A percentile compares a stretch with the other conserved stretches of the same genome.
phyloP scores from a whole-genome alignment of 2,888 invertebrate species.

The Ochropleura plecta region DNA sequence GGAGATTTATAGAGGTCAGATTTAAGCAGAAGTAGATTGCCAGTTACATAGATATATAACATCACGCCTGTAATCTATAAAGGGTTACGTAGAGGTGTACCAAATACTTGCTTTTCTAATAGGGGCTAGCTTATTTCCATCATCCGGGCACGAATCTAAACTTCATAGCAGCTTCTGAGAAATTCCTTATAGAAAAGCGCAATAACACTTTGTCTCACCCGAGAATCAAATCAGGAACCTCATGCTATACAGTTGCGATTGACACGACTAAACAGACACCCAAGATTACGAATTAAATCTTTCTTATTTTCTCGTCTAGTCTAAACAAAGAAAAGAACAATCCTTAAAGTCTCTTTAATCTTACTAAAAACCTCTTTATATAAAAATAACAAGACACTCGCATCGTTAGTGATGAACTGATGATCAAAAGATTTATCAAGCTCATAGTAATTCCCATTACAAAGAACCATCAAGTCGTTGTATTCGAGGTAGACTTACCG shows the following conservation, averaged over 20 bases:
- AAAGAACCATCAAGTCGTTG: slow-evolving; percentile 11
- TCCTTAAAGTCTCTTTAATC: neutral
- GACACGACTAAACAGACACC: too few species aligned
- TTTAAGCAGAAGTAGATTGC: neutral
- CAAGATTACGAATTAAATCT: neutral
- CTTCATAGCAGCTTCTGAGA: too few species aligned
- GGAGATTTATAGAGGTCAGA: neutral
- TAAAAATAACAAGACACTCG: neutral
- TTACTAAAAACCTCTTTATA: neutral
- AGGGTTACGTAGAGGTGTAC: too few species aligned
- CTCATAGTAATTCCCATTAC: slow-evolving; percentile 23
- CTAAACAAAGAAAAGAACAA: neutral
- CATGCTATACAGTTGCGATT: too few species aligned
- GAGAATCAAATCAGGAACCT: too few species aligned
- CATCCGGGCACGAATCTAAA: too few species aligned
- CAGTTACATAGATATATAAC: neutral
- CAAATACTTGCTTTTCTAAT: too few species aligned
- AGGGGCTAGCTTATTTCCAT: too few species aligned
- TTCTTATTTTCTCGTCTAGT: neutral
- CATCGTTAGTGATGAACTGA: neutral
- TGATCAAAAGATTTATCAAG: slow-evolving; percentile 31
- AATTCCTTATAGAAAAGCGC: too few species aligned
- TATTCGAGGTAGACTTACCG: slow-evolving; percentile 12
- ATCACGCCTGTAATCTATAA: too few species aligned
- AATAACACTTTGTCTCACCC: too few species aligned